These are phyloP conservation scores for Meda fulgida DNA, from an alignment of 2,797 vertebrate genomes.

Conservation along the genomic window DNA sequence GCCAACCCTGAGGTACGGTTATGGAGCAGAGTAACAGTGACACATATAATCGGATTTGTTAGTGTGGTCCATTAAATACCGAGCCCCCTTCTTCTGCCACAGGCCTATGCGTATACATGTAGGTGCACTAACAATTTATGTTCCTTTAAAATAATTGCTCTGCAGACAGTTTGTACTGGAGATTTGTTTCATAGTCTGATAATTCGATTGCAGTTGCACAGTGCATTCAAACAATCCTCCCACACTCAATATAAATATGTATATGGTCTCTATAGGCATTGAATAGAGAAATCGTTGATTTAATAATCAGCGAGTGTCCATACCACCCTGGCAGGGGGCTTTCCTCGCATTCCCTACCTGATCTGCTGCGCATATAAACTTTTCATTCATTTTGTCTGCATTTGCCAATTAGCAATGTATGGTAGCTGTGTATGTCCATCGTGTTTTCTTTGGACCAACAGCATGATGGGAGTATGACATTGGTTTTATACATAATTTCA, in stretches of 20 bases:
- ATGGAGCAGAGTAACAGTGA: conserved; percentile 71
- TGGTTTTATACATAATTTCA: background rate
- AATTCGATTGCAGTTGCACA: conserved; percentile 31
- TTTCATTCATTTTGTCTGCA: background rate
- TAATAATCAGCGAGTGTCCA: background rate
- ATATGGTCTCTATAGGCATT: conserved; percentile 8
- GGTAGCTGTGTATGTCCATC: background rate
- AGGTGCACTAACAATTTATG: conserved; percentile 62
- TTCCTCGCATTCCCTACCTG: background rate
- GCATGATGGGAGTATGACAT: background rate
- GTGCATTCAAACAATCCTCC: conserved; percentile 22
- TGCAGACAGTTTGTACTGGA: conserved; percentile 41
- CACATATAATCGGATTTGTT: conserved; percentile 70
- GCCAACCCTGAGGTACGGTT: conserved; percentile 75
- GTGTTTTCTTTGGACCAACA: background rate
- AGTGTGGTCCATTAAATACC: conserved; percentile 73
- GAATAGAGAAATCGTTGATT: conserved; percentile 12
- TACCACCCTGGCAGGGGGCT: background rate
- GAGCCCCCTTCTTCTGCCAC: conserved; percentile 55
- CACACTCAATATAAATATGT: conserved; percentile 24
- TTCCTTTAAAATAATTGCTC: conserved; percentile 53
- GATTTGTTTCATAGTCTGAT: conserved; percentile 30
- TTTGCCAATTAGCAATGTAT: background rate
- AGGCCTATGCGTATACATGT: conserved; percentile 47
- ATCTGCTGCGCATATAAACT: background rate